phyloP scores from a whole-genome alignment of 2,113 vertebrate genomes.

The Monopterus albus region DNA sequence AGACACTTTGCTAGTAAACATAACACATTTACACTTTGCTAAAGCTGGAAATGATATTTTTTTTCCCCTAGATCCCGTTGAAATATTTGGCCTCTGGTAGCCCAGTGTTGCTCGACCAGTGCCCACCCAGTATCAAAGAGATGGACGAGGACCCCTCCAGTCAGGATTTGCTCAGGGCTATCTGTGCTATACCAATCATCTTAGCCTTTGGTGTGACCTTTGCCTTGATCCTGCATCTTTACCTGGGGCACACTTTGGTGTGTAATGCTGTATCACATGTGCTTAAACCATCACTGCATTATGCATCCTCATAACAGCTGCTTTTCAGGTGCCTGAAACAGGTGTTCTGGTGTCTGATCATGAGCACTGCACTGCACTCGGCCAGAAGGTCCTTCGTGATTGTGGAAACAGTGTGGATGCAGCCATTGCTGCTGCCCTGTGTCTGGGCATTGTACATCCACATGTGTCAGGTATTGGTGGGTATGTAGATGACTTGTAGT shows the following conservation, averaged over 20 bases:
- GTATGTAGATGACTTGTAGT: conserved; percentile 75
- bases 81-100: conserved; percentile 85
- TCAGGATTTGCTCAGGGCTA: conserved; percentile 80
- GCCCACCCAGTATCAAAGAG: conserved; percentile 78
- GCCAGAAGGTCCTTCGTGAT: conserved; percentile 82
- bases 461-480: conserved; percentile 90
- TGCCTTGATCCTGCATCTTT: conserved; percentile 88
- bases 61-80: conserved; percentile 74
- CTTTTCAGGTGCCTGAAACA: conserved; percentile 81
- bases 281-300: background rate
- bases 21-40: background rate
- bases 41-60: background rate
- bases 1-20: background rate
- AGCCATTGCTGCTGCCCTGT: conserved; percentile 85
- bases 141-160: conserved; percentile 76
- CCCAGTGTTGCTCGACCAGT: conserved; percentile 82
- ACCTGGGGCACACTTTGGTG: conserved; percentile 87
- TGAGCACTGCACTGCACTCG: conserved; percentile 81
- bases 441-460: conserved; percentile 86
- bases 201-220: conserved; percentile 85
- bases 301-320: background rate
- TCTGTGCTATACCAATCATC: conserved; percentile 82
- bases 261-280: conserved; percentile 24
- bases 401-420: conserved; percentile 90
- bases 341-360: conserved; percentile 86